Base-by-base conservation (phyloP, 2,888 invertebrate genomes). In the Drosophila kambysellisi region DNA sequence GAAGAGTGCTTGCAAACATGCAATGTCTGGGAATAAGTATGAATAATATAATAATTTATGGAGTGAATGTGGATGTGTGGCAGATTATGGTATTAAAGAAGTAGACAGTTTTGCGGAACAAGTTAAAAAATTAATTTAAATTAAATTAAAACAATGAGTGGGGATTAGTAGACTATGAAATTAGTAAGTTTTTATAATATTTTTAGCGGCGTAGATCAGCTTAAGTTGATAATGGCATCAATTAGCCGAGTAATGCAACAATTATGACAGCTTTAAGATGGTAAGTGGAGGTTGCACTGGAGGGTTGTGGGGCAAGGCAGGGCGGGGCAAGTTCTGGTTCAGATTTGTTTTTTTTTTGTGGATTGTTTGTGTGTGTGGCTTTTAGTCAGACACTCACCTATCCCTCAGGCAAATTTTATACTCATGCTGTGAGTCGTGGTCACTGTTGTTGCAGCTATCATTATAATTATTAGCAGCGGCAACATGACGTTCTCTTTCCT, bases 341-440 rank as follows among this genome's bases (percentile, higher is more conserved):
- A 46, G 25, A 8, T 43, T 32, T 15, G 33, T 12, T 54, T 37
- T 6, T 11, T 63, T 35, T 2, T 6, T 25, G 37, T 29, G 25
- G 25, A 25, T 25, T 25, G 25, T 25, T 25, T 32, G 56, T 60
- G 59, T 57, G 57, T 43, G 41, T 60, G 32, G 39, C 35, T 53
- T 58, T 43, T 54, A 30, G 59, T 62, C 65, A 74, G 74, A 92
- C 90, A 93, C 93, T 93, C 90, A 93, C 93, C 93, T 92, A 91
- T 93, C 93, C 90, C 92, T 91, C 83, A 91, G 88, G 87, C 92
- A 92, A 89, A 90, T 91, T 83, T 86, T 91, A 83, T 85, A 91
- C 77, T 92, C 92, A 78, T 88, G 90, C 79, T 91, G 92, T 30
- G 90, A 87, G 70, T 88, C 88, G 66, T 82, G 81, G 64, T 88